phyloP scores from a whole-genome alignment of 2,113 vertebrate species.

The Lagopus leucura region DNA sequence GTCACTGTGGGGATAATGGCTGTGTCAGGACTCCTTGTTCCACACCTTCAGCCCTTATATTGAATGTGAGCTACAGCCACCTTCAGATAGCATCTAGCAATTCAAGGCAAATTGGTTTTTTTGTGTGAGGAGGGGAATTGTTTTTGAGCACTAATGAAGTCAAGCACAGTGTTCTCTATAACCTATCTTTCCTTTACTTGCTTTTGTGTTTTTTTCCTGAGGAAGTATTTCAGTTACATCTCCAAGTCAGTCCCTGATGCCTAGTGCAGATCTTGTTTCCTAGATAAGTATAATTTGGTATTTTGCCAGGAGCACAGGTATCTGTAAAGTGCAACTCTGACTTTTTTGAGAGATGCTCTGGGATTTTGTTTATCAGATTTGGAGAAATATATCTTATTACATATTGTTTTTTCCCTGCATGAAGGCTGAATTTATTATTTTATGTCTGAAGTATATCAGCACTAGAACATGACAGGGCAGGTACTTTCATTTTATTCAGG shows the following conservation, averaged over 20 bases:
- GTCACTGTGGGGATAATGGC: neutral
- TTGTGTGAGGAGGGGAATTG: too few species aligned
- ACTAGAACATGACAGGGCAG: neutral
- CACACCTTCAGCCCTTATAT: neutral
- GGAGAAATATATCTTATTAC: neutral
- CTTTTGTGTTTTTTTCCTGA: neutral
- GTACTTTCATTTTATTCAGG: neutral
- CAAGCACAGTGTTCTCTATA: neutral
- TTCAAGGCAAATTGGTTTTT: neutral
- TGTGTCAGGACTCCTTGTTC: neutral
- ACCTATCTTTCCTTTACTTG: neutral
- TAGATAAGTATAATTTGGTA: constrained; percentile 34
- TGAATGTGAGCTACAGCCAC: neutral
- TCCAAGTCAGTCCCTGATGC: constrained; percentile 19
- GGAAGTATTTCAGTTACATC: neutral
- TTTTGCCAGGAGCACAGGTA: constrained; percentile 41
- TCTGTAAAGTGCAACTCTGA: constrained; percentile 8
- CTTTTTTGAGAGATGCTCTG: constrained; percentile 28
- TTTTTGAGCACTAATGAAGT: neutral
- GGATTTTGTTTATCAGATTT: neutral
- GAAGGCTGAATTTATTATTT: neutral
- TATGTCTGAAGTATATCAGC: neutral
- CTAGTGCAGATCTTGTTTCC: constrained; percentile 44
- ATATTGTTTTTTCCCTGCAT: neutral
- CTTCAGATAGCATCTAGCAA: neutral